Evolutionary conservation across 2,797 vertebrate species (phyloP).

Genomic region (Danio albolineatus): DNA sequence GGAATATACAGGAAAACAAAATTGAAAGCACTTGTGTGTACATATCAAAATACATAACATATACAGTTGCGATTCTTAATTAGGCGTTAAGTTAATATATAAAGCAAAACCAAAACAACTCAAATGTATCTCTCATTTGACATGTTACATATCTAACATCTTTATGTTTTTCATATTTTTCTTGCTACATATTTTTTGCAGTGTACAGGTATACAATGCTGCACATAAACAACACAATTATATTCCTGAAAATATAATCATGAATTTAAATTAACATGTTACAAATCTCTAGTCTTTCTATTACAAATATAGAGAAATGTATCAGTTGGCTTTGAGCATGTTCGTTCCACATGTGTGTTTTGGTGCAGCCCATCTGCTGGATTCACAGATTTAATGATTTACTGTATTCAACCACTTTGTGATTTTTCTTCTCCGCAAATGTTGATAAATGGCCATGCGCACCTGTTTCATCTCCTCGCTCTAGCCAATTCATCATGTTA

Average conservation of each 20-base stretch:
- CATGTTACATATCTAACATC: too few species aligned
- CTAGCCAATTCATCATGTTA: conserved; percentile 49
- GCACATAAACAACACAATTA: too few species aligned
- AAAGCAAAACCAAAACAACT: not conserved
- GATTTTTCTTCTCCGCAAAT: conserved; percentile 45
- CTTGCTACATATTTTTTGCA: too few species aligned
- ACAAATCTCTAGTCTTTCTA: not conserved
- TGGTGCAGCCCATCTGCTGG: conserved; percentile 22
- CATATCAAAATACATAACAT: too few species aligned
- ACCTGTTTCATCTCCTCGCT: conserved; percentile 53
- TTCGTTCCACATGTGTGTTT: not conserved
- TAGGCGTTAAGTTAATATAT: too few species aligned
- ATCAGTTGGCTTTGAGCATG: not conserved
- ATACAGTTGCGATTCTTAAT: too few species aligned
- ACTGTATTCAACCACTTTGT: conserved; percentile 34
- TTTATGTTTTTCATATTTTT: too few species aligned
- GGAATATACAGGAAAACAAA: too few species aligned
- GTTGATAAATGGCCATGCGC: conserved; percentile 45
- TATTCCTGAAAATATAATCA: too few species aligned
- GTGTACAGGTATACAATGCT: too few species aligned
- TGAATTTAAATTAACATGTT: not conserved
- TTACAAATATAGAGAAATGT: not conserved
- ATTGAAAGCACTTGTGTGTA: too few species aligned
- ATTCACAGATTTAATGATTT: conserved; percentile 41
- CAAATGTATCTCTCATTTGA: too few species aligned